Evolutionary conservation across 2,113 vertebrate species (phyloP).

Genomic region (Diadophis punctatus): DNA sequence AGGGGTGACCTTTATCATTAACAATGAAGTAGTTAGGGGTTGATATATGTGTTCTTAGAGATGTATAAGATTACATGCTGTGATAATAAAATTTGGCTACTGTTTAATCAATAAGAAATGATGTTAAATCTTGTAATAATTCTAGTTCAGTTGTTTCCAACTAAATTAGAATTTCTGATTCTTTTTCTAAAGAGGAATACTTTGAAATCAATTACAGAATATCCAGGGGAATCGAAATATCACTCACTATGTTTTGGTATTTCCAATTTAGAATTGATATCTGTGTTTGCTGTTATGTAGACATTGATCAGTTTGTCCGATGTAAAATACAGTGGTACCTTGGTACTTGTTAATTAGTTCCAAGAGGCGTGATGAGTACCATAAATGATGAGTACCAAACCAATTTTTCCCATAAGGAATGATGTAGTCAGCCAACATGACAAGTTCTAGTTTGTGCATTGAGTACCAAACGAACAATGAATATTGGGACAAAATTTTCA

Average conservation of each 20-base stretch:
- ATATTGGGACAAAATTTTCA: background rate
- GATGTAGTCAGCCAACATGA: background rate
- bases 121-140: background rate
- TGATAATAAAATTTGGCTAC: background rate
- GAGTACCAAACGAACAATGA: background rate
- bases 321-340: background rate
- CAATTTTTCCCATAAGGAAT: background rate
- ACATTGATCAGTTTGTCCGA: background rate
- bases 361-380: background rate
- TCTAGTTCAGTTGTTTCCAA: background rate
- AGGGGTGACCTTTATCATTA: background rate
- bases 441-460: background rate
- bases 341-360: background rate
- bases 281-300: background rate
- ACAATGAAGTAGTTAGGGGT: background rate
- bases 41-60: background rate
- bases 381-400: background rate
- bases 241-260: background rate
- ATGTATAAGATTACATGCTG: background rate
- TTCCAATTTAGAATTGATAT: background rate
- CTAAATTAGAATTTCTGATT: background rate
- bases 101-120: background rate
- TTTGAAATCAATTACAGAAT: background rate
- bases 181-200: background rate
- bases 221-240: background rate